Evolutionary conservation across 2,888 invertebrate genomes (phyloP).

Genomic region (Megastigmus dorsalis): DNA sequence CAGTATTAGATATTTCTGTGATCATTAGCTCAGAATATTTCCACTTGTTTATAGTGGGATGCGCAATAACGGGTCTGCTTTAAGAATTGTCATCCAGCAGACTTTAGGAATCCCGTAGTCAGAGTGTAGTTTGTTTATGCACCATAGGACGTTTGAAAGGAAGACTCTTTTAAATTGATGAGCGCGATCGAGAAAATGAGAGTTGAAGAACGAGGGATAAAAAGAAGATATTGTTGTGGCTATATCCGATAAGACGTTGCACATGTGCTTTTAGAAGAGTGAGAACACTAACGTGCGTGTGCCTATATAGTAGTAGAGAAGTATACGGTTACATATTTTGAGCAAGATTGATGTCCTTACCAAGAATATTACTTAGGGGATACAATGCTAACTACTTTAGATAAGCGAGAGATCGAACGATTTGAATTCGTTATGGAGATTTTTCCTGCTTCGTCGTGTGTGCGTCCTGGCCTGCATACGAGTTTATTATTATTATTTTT

Average conservation of each 20-base stretch:
- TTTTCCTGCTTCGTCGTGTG: neutral
- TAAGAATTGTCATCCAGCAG: no score
- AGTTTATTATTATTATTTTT: conserved; percentile 10
- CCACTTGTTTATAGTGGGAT: no score
- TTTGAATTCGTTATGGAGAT: conserved; percentile 17
- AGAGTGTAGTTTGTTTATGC: no score
- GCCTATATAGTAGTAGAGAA: no score
- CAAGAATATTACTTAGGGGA: conserved; percentile 2
- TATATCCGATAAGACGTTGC: conserved; percentile 7
- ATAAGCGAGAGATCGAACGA: conserved; percentile 6
- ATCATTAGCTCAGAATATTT: no score
- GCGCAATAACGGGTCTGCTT: no score
- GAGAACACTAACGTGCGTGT: neutral
- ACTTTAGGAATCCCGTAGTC: no score
- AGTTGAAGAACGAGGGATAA: neutral
- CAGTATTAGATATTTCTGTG: no score
- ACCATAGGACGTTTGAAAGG: no score
- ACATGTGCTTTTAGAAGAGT: neutral
- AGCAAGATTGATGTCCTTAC: conserved; percentile 25
- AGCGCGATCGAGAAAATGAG: neutral
- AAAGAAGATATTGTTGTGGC: neutral
- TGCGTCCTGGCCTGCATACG: neutral
- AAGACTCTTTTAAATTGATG: conserved; percentile 7
- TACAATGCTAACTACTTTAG: conserved; percentile 21
- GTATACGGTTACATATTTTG: neutral